Conservation (phyloP, 2,113 vertebrate species). For the Tragelaphus strepsiceros region DNA sequence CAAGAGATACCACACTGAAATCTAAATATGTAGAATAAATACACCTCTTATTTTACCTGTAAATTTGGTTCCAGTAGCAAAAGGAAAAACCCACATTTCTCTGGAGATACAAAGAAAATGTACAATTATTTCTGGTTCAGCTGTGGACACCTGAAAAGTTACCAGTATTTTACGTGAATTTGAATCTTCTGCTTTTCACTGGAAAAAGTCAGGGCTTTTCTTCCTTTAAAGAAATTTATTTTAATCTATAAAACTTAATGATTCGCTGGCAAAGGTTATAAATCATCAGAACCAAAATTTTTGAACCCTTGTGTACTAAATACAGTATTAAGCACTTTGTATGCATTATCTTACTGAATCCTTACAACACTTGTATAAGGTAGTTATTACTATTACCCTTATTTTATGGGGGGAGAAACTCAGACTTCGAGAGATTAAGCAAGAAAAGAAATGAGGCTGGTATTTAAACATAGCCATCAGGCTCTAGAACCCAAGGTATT, state of each 20-base stretch:
- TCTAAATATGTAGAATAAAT: background rate
- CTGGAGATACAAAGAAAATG: background rate
- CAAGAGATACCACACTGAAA: background rate
- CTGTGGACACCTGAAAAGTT: background rate
- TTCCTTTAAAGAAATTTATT: background rate
- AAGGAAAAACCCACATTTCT: conserved; percentile 5
- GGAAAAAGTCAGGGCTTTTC: background rate
- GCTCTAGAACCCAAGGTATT: background rate
- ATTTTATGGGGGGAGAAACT: conserved; percentile 2
- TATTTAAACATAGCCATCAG: background rate
- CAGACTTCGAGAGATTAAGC: background rate
- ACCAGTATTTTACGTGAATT: background rate
- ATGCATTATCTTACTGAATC: background rate
- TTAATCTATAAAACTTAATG: background rate
- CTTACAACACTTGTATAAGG: background rate
- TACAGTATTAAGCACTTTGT: background rate
- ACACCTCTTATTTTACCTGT: background rate
- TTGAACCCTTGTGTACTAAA: background rate
- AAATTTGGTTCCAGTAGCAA: background rate
- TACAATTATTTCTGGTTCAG: rapidly evolving
- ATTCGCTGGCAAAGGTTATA: background rate
- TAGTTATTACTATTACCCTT: background rate
- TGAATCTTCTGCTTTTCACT: background rate
- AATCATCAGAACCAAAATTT: background rate
- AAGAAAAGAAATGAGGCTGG: background rate